These are phyloP conservation scores for Zootoca vivipara DNA, from an alignment of 2,113 vertebrate species.

Conservation along the genomic window DNA sequence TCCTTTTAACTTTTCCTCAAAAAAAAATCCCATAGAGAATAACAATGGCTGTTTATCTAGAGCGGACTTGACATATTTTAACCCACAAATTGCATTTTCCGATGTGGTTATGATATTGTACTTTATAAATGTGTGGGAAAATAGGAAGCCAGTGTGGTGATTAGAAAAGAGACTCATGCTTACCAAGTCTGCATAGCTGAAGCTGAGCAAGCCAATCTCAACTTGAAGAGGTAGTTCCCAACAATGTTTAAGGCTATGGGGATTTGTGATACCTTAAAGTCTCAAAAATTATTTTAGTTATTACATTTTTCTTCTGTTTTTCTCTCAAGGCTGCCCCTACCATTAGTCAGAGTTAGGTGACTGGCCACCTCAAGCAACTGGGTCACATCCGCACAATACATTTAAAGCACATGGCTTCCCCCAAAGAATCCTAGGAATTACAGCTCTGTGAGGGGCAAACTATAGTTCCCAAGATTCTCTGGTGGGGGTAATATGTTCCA, in stretches of 20 bases:
- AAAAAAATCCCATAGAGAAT: not conserved
- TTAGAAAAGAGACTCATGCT: not conserved
- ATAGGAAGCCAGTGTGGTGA: not conserved
- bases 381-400: not conserved
- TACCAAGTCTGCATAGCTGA: not conserved
- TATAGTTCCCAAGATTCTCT: too few species aligned
- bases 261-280: not conserved
- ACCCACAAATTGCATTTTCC: conserved; percentile 9
- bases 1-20: conserved; percentile 47
- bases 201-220: not conserved
- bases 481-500: too few species aligned
- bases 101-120: not conserved
- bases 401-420: too few species aligned
- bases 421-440: too few species aligned
- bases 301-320: not conserved
- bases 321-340: not conserved
- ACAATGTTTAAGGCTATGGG: not conserved
- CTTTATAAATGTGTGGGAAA: conserved; percentile 1
- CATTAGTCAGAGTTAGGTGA: not conserved
- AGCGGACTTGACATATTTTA: conserved; percentile 25
- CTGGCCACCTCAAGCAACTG: not conserved
- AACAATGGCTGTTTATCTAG: not conserved
- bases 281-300: not conserved
- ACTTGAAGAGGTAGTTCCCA: not conserved
- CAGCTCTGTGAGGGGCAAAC: too few species aligned